These are phyloP conservation scores for Pseudonaja textilis DNA, from an alignment of 2,113 vertebrate genomes.

Conservation along the genomic window DNA sequence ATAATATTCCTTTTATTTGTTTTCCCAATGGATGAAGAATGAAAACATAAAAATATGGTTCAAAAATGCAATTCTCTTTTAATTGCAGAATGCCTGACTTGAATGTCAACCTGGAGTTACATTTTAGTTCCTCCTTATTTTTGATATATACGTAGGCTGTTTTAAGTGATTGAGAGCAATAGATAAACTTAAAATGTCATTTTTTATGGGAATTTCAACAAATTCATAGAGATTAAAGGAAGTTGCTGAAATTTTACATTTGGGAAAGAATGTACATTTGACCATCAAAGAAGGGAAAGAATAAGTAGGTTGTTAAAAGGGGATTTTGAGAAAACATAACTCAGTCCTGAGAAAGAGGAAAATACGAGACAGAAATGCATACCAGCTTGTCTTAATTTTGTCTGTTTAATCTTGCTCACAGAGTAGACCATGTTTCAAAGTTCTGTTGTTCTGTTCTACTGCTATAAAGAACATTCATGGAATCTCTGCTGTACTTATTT, in stretches of 20 bases:
- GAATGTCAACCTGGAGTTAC: not conserved
- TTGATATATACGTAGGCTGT: not conserved
- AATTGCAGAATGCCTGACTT: not conserved
- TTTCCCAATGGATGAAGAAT: no score
- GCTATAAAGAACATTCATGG: not conserved
- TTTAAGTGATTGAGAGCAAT: not conserved
- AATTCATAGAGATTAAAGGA: not conserved
- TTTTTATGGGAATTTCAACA: slow-evolving; percentile 4
- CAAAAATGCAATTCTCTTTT: not conserved
- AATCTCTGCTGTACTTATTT: not conserved
- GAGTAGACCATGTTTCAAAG: not conserved
- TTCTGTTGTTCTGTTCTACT: not conserved
- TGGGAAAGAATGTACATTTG: not conserved
- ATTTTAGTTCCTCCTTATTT: not conserved
- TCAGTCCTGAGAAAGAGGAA: not conserved
- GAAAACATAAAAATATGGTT: not conserved
- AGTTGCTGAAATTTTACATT: not conserved
- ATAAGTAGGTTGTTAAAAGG: not conserved
- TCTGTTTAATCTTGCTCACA: not conserved
- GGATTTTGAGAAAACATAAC: not conserved
- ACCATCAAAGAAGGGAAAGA: not conserved
- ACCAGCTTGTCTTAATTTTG: not conserved
- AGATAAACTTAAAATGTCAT: not conserved
- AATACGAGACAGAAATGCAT: not conserved
- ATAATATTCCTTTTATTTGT: no score